Base-by-base conservation (phyloP, 2,113 vertebrate species). In the Strix aluco region DNA sequence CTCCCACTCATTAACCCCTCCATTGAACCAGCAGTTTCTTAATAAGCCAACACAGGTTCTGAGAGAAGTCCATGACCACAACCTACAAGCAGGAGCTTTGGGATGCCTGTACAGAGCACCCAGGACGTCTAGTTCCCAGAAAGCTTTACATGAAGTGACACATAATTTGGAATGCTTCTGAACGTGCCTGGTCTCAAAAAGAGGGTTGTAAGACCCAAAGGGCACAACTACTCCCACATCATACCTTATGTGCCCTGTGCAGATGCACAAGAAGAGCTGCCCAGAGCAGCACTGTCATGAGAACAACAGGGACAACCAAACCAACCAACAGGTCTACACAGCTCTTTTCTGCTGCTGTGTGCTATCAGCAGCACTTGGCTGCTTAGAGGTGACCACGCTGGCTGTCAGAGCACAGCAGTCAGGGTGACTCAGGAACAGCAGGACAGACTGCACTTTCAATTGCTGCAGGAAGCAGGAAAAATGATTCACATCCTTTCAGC, bases 381-480 rank as follows among this genome's bases (percentile, higher is more conserved):
- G 29, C 34, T n/a, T 4, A 23, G 66, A 0, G 0, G 44, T 18
- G 88, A 30, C 66, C 66, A 32, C 0, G 1, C 10, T 3, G 55
- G 26, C 65, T 57, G 52, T 21, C 40, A 14, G 11, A 36, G 78
- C 81, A 47, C 62, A 44, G 78, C 55, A 6, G 63, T 4, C 63
- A 29, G 18, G 15, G n/a, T 49, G 70, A 23, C 66, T 66, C 63
- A 38, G 47, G 6, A 67, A 32, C 62, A 65, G 42, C 2, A 1
- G 62, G 36, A 77, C 71, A 62, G 51, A 0, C 65, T 75, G 85
- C 73, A 51, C 81, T 79, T 58, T 4, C 63, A 86, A 8, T 38
- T 80, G 82, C 52, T 86, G 80, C 86, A 91, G 95, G 95, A 91
- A 88, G 86, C 92, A 93, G 92, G 94, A 93, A 82, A 84, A 92